phyloP scores from a whole-genome alignment of 2,888 invertebrate species.

The Ichneumoninae sp. region DNA sequence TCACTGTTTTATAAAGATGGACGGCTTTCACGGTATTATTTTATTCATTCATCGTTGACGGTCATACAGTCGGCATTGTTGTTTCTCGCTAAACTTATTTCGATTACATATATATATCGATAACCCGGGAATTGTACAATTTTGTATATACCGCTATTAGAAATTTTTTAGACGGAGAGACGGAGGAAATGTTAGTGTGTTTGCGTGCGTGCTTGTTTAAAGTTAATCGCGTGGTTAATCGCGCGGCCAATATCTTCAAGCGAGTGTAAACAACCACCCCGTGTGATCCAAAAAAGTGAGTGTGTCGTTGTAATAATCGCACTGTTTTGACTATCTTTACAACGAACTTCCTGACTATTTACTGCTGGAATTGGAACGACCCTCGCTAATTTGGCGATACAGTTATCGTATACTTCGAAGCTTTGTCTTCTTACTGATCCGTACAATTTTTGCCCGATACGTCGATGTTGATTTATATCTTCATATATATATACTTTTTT shows the following conservation, averaged over 20 bases:
- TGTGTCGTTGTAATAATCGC: conserved; percentile 23
- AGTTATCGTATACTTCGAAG: conserved; percentile 3
- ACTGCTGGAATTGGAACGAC: conserved; percentile 26
- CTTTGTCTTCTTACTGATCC: conserved; percentile 21
- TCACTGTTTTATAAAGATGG: background rate
- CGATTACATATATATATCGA: conserved; percentile 51
- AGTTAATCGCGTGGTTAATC: conserved; percentile 19
- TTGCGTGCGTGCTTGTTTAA: conserved; percentile 33
- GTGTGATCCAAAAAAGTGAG: conserved; percentile 31
- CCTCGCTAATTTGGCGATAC: conserved; percentile 44
- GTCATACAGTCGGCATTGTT: conserved; percentile 34
- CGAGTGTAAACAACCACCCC: conserved; percentile 47
- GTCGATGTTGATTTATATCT: conserved; percentile 6
- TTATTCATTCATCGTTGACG: conserved; percentile 43
- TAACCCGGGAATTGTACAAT: conserved; percentile 66
- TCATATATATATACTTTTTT: background rate
- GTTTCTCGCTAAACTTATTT: conserved; percentile 56
- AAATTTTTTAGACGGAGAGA: conserved; percentile 61
- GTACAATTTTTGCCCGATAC: conserved; percentile 33
- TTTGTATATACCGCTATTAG: conserved; percentile 67
- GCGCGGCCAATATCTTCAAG: conserved; percentile 59
- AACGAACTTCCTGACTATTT: conserved; percentile 56
- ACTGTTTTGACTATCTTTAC: conserved; percentile 45
- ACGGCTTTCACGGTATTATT: conserved; percentile 22
- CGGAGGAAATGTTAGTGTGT: conserved; percentile 22